Conservation (phyloP, 2,797 vertebrate species). For the Denticeps clupeoides region DNA sequence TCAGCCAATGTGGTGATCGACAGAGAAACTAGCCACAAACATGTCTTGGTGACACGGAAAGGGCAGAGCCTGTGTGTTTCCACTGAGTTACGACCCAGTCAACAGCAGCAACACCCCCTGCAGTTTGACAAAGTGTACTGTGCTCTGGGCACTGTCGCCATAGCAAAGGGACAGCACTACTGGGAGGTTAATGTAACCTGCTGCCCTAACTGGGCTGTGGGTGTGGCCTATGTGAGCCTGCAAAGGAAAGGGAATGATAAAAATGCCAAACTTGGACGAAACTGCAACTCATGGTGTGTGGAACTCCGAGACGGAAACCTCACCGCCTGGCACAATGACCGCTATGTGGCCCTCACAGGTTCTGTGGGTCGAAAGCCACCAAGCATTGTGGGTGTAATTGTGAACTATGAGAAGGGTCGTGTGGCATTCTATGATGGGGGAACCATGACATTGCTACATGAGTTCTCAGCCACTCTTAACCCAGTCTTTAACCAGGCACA, state of each 20-base stretch:
- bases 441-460: conserved; percentile 50
- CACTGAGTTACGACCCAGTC: not conserved
- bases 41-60: conserved; percentile 38
- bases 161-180: conserved; percentile 39
- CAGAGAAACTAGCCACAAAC: conserved; percentile 43
- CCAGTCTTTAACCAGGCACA: conserved; percentile 50
- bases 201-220: conserved; percentile 55
- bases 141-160: conserved; percentile 37
- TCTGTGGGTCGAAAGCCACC: conserved; percentile 13
- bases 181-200: conserved; percentile 56
- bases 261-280: conserved; percentile 52
- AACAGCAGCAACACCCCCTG: conserved; percentile 34
- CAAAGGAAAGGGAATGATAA: conserved; percentile 54
- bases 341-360: conserved; percentile 21
- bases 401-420: conserved; percentile 50
- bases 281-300: conserved; percentile 60
- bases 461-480: conserved; percentile 42
- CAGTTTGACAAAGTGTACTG: conserved; percentile 60
- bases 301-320: conserved; percentile 44
- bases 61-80: conserved; percentile 39
- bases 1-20: conserved; percentile 40
- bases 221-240: conserved; percentile 45
- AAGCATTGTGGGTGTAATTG: conserved; percentile 46
- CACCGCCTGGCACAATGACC: conserved; percentile 55
- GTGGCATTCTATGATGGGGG: conserved; percentile 51